A percentile compares a stretch with the other conserved stretches of the same genome.
phyloP scores from a whole-genome alignment of 2,888 invertebrate genomes.

The Congeria kusceri region DNA sequence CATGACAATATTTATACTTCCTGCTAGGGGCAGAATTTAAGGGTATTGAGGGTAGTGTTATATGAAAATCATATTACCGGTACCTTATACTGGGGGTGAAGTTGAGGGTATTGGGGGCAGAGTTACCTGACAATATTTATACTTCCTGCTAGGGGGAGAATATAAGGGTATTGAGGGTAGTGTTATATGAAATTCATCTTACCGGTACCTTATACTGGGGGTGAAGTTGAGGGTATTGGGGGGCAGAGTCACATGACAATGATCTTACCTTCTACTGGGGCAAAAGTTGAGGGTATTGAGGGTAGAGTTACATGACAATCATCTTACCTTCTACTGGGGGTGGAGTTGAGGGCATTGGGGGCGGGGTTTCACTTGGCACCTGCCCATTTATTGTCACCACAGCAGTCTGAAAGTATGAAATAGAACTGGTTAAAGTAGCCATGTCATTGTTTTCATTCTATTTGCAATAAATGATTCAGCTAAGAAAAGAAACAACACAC shows the following conservation, averaged over 20 bases:
- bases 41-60: conserved; percentile 5
- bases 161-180: conserved; percentile 10
- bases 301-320: conserved; percentile 8
- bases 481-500: no score
- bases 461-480: no score
- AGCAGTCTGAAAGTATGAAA: not conserved
- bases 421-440: no score
- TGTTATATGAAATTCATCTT: no score
- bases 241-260: conserved; percentile 2
- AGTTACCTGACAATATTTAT: conserved; percentile 7
- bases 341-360: conserved; percentile 27
- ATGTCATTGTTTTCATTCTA: no score
- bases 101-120: no score
- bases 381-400: conserved; percentile 8
- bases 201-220: no score
- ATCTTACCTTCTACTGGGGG: conserved; percentile 36
- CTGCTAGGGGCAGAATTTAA: conserved; percentile 23
- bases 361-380: conserved; percentile 41
- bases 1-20: conserved; percentile 19
- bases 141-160: conserved; percentile 28
- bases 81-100: no score
- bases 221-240: conserved; percentile 15
- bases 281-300: conserved; percentile 9
- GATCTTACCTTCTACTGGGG: conserved; percentile 27
- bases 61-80: no score